Conservation (phyloP, 1,140 invertebrate genomes). For the Dendrolimus kikuchii region DNA sequence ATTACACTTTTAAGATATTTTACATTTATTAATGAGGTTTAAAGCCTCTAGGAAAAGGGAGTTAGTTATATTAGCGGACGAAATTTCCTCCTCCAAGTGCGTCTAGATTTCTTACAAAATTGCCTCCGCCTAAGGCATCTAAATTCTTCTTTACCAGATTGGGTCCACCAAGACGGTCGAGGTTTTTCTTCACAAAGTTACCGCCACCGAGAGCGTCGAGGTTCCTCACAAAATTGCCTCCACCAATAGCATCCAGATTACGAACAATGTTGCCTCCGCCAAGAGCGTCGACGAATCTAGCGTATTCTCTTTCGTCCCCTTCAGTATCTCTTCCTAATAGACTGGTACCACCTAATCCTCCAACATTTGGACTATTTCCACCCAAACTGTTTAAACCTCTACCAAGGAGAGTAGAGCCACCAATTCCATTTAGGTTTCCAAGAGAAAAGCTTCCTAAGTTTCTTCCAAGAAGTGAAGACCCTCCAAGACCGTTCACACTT, state of each 20-base stretch:
- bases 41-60: slow-evolving; percentile 42
- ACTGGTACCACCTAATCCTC: slow-evolving; percentile 31
- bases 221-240: slow-evolving; percentile 58
- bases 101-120: slow-evolving; percentile 62
- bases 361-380: slow-evolving; percentile 20
- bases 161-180: slow-evolving; percentile 66
- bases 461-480: slow-evolving; percentile 9
- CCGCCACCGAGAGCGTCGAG: slow-evolving; percentile 60
- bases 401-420: slow-evolving; percentile 27
- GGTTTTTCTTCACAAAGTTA: slow-evolving; percentile 62
- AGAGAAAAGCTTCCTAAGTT: slow-evolving; percentile 21
- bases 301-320: slow-evolving; percentile 34
- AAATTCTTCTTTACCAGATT: slow-evolving; percentile 60
- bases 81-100: slow-evolving; percentile 64
- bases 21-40: slow-evolving; percentile 50
- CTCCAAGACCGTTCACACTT: slow-evolving; percentile 8
- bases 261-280: slow-evolving; percentile 50
- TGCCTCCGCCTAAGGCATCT: slow-evolving; percentile 62
- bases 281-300: slow-evolving; percentile 61
- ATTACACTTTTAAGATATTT: no score
- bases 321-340: slow-evolving; percentile 37
- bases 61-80: slow-evolving; percentile 43
- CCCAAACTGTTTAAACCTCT: slow-evolving; percentile 35
- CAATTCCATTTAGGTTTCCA: slow-evolving; percentile 39
- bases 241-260: slow-evolving; percentile 56